Conservation (phyloP, 2,888 invertebrate genomes). For the Spicauda simplicius region DNA sequence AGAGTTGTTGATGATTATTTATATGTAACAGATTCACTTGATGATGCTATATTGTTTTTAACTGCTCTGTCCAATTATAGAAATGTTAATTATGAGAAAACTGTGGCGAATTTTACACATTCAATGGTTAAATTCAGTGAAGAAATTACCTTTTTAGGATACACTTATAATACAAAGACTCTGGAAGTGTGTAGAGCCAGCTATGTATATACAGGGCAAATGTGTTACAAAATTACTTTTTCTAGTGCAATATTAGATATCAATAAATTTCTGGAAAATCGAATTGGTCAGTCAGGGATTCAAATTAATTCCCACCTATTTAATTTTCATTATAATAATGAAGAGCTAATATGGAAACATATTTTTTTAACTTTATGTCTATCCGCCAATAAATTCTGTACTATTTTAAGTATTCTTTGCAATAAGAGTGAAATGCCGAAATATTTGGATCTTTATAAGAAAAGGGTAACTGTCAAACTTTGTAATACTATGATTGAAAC, state of each 20-base stretch:
- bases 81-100: conserved; percentile 75
- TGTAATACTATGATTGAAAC: conserved; percentile 67
- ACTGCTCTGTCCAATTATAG: conserved; percentile 64
- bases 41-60: conserved; percentile 67
- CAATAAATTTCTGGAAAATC: conserved; percentile 68
- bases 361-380: conserved; percentile 73
- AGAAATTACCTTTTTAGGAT: conserved; percentile 72
- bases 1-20: conserved; percentile 81
- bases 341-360: conserved; percentile 70
- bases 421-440: conserved; percentile 58
- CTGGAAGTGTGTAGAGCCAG: conserved; percentile 70
- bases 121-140: conserved; percentile 56
- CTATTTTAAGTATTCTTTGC: conserved; percentile 69
- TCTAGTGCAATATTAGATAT: conserved; percentile 60
- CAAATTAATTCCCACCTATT: conserved; percentile 74
- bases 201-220: conserved; percentile 70
- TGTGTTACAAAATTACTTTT: conserved; percentile 78
- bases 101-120: conserved; percentile 68
- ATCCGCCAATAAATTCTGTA: conserved; percentile 79
- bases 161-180: conserved; percentile 66
- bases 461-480: conserved; percentile 71
- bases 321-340: conserved; percentile 67
- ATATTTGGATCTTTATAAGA: conserved; percentile 67
- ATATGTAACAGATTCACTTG: conserved; percentile 71
- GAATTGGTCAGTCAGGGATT: conserved; percentile 75